Evolutionary conservation across 2,113 vertebrate genomes (phyloP).

Genomic region (cat (Felis catus)): F.catus_Fca126_mat1.0 CM031420.1:113588501-113589000

Average conservation of each 20-base stretch:
- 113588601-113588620: not conserved
- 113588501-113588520: not conserved
- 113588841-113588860: not conserved
- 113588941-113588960: not conserved
- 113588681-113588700: not conserved
- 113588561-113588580: not conserved
- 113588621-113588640: not conserved
- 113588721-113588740: not conserved
- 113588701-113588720: not conserved
- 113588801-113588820: not conserved
- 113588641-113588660: not conserved
- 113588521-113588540: not conserved
- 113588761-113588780: not conserved
- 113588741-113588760: not conserved
- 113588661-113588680: not conserved
- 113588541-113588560: not conserved
- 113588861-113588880: not conserved
- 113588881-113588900: not conserved
- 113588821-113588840: not conserved
- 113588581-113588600: not conserved
- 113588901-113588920: not conserved
- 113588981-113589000: not conserved
- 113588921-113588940: not conserved
- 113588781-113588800: not conserved
- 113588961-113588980: not conserved